Evolutionary conservation across 2,888 invertebrate species (phyloP).

Genomic region (Geotrupes spiniger): DNA sequence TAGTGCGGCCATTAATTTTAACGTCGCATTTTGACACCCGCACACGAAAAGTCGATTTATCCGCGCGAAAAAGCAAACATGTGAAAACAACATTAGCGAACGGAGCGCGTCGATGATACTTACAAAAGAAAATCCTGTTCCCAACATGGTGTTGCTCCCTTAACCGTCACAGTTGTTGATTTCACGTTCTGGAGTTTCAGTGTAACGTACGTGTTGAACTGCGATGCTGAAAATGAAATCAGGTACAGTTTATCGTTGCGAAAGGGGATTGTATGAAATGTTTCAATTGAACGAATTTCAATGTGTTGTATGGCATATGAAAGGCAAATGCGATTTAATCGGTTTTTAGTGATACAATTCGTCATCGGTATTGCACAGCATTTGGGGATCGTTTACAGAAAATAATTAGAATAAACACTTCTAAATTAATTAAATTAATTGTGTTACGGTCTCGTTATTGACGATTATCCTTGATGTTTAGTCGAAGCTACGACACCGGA

Average conservation of each 20-base stretch:
- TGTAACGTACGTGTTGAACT: conserved; percentile 95
- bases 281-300: too few relatives aligned
- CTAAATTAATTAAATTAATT: too few relatives aligned
- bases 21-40: conserved; percentile 3
- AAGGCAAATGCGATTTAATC: too few relatives aligned
- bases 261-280: neutral
- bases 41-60: conserved; percentile 9
- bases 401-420: too few relatives aligned
- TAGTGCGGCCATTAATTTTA: conserved; percentile 16
- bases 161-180: conserved; percentile 94
- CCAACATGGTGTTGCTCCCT: conserved; percentile 95
- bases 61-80: conserved; percentile 4
- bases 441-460: too few relatives aligned
- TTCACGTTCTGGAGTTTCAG: conserved; percentile 97
- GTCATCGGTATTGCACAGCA: too few relatives aligned
- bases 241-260: conserved; percentile 4
- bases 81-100: neutral
- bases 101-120: conserved; percentile 54
- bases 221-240: conserved; percentile 61
- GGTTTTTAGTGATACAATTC: too few relatives aligned
- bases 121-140: conserved; percentile 99
- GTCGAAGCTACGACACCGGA: too few relatives aligned
- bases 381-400: too few relatives aligned
- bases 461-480: too few relatives aligned
- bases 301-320: too few relatives aligned